A percentile compares a stretch with the other conserved stretches of the same genome.
phyloP scores from a whole-genome alignment of 2,888 invertebrate genomes.

The Leucophenga montana region DNA sequence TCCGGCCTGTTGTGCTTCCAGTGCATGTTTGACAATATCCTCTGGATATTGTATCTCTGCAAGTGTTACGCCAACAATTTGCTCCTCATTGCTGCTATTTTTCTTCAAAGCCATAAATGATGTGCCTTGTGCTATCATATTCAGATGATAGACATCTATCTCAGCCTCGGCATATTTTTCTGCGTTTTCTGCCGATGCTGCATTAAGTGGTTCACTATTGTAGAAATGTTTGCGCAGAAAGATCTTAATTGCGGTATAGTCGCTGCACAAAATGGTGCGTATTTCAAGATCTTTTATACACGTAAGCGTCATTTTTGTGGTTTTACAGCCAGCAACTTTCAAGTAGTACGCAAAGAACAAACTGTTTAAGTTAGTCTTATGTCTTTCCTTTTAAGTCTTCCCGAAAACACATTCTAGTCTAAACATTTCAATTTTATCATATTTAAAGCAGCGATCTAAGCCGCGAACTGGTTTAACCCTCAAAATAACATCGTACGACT shows the following conservation, averaged over 20 bases:
- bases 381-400: too few relatives aligned
- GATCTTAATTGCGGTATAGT: slow-evolving; percentile 1
- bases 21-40: background rate
- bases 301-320: too few relatives aligned
- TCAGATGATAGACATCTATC: background rate
- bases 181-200: background rate
- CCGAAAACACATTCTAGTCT: too few relatives aligned
- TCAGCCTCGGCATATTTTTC: background rate
- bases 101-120: background rate
- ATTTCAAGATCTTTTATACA: background rate
- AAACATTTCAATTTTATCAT: too few relatives aligned
- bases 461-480: too few relatives aligned
- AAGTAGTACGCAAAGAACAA: too few relatives aligned
- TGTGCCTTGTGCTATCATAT: background rate
- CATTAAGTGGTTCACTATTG: background rate
- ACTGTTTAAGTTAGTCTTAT: too few relatives aligned
- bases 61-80: background rate
- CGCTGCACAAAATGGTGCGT: background rate
- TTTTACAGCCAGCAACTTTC: too few relatives aligned
- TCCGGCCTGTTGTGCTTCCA: background rate
- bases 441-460: too few relatives aligned
- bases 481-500: too few relatives aligned
- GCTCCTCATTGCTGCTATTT: background rate
- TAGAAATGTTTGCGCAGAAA: background rate
- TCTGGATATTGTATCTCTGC: background rate